Conservation (phyloP, 2,113 vertebrate species). For the Toxotes jaculatrix region DNA sequence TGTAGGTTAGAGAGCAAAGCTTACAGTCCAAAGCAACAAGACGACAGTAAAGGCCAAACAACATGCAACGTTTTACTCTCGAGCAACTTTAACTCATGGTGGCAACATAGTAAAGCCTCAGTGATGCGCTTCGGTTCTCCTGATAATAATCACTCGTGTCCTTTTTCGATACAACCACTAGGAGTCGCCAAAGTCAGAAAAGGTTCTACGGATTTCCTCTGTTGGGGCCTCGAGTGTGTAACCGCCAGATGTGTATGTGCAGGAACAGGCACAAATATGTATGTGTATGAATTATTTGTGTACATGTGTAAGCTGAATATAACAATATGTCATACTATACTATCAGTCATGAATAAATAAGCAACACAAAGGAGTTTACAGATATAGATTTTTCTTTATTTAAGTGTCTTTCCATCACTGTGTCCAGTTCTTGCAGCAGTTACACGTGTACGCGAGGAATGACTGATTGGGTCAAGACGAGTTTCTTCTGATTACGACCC, state of each 20-base stretch:
- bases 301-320: background rate
- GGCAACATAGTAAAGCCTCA: background rate
- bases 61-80: no score
- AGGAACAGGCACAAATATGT: background rate
- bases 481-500: slow-evolving; percentile 19
- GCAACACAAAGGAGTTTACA: slow-evolving; percentile 36
- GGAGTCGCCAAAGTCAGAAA: background rate
- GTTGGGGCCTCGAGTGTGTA: background rate
- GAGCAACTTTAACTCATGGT: background rate
- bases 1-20: background rate
- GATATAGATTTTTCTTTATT: slow-evolving; percentile 78
- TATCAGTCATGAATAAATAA: background rate
- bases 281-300: background rate
- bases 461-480: slow-evolving; percentile 49
- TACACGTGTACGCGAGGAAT: slow-evolving; percentile 67
- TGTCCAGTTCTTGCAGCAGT: slow-evolving; percentile 79
- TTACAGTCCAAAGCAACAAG: no score
- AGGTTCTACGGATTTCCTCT: background rate
- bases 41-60: no score
- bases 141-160: background rate
- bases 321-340: background rate
- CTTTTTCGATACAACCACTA: background rate
- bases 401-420: slow-evolving; percentile 67
- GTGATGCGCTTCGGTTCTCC: no score
- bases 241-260: background rate